Conservation (phyloP, 2,797 vertebrate species). For the Picus viridis region DNA sequence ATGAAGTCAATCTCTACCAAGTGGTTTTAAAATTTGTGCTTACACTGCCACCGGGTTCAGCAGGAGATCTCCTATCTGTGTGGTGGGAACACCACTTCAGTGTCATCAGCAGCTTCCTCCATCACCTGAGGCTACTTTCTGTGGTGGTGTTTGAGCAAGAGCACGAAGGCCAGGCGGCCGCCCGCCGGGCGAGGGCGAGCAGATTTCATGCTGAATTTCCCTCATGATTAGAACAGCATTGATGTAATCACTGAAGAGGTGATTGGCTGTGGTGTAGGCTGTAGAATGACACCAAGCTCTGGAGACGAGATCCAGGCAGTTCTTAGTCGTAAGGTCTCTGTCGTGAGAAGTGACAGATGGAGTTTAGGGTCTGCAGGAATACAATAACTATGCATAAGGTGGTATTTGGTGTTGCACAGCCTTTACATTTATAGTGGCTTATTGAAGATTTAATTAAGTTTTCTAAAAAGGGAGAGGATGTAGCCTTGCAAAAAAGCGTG, state of each 20-base stretch:
- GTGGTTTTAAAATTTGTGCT: no score
- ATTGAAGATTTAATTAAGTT: conserved; percentile 72
- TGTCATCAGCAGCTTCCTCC: neutral
- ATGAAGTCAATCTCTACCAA: neutral
- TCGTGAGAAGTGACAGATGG: conserved; percentile 21
- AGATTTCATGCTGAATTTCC: conserved; percentile 16
- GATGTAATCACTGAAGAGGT: conserved; percentile 24
- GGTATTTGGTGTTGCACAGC: conserved; percentile 49
- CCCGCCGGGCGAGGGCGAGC: neutral
- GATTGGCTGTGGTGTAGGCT: neutral
- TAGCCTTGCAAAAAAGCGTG: conserved; percentile 52
- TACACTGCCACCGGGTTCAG: neutral
- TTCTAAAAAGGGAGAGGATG: conserved; percentile 32
- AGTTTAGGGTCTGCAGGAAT: conserved; percentile 57
- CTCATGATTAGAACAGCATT: neutral
- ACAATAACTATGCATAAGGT: conserved; percentile 69
- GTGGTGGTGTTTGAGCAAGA: neutral
- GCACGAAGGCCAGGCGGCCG: neutral
- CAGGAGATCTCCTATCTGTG: neutral
- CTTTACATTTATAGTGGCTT: conserved; percentile 72
- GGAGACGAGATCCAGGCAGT: neutral
- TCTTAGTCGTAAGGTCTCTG: neutral
- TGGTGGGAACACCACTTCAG: neutral
- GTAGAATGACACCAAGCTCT: neutral
- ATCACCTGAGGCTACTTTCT: neutral